phyloP scores from a whole-genome alignment of 2,888 invertebrate genomes.

The Drosophila siamana region DNA sequence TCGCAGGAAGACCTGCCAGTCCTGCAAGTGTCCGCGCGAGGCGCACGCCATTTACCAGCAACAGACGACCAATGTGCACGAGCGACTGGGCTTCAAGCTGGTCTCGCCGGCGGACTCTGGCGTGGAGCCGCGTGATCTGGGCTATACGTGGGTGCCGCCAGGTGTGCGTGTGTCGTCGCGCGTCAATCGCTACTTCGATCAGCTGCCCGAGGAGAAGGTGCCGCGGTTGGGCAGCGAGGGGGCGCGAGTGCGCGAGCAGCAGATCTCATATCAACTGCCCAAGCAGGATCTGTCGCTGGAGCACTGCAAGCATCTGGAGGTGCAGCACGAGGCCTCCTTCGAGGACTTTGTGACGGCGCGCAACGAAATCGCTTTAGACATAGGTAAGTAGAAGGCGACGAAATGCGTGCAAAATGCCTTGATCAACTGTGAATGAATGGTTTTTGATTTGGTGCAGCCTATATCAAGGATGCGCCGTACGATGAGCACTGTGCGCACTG shows the following conservation, averaged over 20 bases:
- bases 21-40: slow-evolving; percentile 96
- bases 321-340: slow-evolving; percentile 92
- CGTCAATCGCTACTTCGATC: slow-evolving; percentile 94
- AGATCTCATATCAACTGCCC: slow-evolving; percentile 95
- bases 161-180: slow-evolving; percentile 84
- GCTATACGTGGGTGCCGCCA: slow-evolving; percentile 89
- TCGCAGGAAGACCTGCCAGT: slow-evolving; percentile 96
- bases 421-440: neutral
- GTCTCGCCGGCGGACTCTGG: slow-evolving; percentile 87
- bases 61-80: slow-evolving; percentile 92
- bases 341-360: slow-evolving; percentile 97
- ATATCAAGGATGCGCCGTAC: slow-evolving; percentile 88
- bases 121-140: slow-evolving; percentile 88
- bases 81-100: slow-evolving; percentile 89
- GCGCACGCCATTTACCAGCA: slow-evolving; percentile 95
- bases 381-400: no score
- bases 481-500: slow-evolving; percentile 93
- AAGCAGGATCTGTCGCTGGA: slow-evolving; percentile 96
- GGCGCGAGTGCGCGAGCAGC: slow-evolving; percentile 92
- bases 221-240: slow-evolving; percentile 91
- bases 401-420: no score
- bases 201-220: slow-evolving; percentile 92
- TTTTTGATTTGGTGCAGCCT: slow-evolving; percentile 84
- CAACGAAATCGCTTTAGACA: slow-evolving; percentile 98
- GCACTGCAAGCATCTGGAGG: slow-evolving; percentile 94